phyloP scores from a whole-genome alignment of 37 sponge, comb jelly and placozoan species.

The Halichondria panicea region DNA sequence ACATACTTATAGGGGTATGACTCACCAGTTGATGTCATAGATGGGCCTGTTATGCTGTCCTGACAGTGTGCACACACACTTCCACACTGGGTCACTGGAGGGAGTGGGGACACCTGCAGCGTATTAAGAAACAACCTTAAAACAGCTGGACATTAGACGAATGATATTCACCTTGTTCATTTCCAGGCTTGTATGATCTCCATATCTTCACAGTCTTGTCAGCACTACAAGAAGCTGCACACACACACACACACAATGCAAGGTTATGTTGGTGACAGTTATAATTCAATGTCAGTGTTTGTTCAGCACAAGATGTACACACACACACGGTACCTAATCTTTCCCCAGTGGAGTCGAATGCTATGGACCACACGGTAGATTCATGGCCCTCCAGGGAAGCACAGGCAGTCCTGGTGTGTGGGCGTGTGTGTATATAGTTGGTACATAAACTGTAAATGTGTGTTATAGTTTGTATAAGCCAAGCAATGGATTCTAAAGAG shows the following conservation, averaged over 20 bases:
- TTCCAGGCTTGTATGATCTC: conserved; percentile 66
- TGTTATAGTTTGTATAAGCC: too few relatives aligned
- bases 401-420: conserved; percentile 60
- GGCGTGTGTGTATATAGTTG: background rate
- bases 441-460: too few relatives aligned
- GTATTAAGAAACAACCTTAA: background rate
- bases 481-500: too few relatives aligned
- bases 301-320: too few relatives aligned
- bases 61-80: conserved; percentile 70
- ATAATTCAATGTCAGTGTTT: too few relatives aligned
- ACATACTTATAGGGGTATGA: background rate
- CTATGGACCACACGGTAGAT: conserved; percentile 92
- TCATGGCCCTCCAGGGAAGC: conserved; percentile 86
- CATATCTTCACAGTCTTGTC: conserved; percentile 85
- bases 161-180: conserved; percentile 40
- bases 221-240: conserved; percentile 84
- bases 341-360: conserved; percentile 85
- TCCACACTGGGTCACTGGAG: conserved; percentile 60
- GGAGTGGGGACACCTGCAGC: conserved; percentile 49
- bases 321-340: conserved; percentile 56
- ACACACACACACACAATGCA: background rate
- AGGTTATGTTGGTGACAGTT: background rate
- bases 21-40: conserved; percentile 86
- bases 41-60: conserved; percentile 87
- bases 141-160: background rate